phyloP scores from a whole-genome alignment of 2,888 invertebrate species.

The Melieria picta region DNA sequence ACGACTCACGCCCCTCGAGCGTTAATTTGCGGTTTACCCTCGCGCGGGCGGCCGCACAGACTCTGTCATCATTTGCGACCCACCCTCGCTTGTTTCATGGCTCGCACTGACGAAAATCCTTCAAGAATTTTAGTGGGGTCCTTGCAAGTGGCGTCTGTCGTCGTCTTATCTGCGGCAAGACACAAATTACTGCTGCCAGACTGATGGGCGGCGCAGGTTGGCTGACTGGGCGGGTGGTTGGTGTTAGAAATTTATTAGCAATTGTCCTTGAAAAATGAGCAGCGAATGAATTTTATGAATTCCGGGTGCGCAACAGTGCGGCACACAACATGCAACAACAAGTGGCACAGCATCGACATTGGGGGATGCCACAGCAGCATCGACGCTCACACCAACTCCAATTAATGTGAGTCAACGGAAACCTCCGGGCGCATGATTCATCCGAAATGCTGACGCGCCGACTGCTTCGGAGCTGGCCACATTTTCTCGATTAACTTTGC shows the following conservation, averaged over 20 bases:
- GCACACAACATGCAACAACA: neutral
- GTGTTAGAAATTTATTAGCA: slow-evolving; percentile 26
- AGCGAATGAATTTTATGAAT: slow-evolving; percentile 1
- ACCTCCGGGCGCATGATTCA: slow-evolving; percentile 23
- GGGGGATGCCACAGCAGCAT: neutral
- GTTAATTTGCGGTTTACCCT: slow-evolving; percentile 2
- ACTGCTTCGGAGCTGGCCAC: too few relatives aligned
- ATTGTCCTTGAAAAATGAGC: slow-evolving; percentile 33
- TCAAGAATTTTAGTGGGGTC: too few relatives aligned
- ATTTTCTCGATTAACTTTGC: too few relatives aligned
- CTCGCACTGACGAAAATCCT: too few relatives aligned
- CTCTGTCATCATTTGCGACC: too few relatives aligned
- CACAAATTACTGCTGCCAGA: neutral
- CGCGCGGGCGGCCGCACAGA: neutral
- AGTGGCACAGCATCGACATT: neutral
- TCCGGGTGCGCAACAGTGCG: neutral
- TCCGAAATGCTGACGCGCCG: neutral
- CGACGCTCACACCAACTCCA: neutral
- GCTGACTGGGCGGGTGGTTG: neutral
- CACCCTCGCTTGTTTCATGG: too few relatives aligned
- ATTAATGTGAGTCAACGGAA: slow-evolving; percentile 20
- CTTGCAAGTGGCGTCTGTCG: too few relatives aligned
- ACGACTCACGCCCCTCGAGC: neutral
- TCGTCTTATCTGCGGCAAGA: too few relatives aligned
- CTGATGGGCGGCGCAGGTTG: neutral